Evolutionary conservation across 2,113 vertebrate genomes (phyloP).

Genomic region (Hucho hucho): DNA sequence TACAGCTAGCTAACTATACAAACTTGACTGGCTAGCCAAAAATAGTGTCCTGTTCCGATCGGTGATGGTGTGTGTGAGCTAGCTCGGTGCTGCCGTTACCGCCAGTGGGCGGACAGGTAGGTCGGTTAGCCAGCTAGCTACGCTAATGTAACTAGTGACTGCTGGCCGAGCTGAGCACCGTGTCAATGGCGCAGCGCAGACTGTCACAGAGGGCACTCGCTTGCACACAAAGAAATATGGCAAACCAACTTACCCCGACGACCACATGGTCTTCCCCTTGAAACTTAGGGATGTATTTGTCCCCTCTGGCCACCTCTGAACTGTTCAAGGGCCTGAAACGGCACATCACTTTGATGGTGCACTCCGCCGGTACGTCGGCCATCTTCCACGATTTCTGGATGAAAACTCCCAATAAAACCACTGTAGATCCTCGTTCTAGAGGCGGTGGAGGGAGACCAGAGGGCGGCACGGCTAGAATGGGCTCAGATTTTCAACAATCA

Average conservation of each 20-base stretch:
- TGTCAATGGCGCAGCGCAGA: slow-evolving; percentile 51
- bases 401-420: slow-evolving; percentile 56
- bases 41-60: too few species aligned
- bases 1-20: neutral
- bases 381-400: slow-evolving; percentile 78
- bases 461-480: slow-evolving; percentile 43
- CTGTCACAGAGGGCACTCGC: slow-evolving; percentile 19
- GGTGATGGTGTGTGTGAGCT: neutral
- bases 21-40: too few species aligned
- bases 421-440: slow-evolving; percentile 39
- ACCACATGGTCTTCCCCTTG: slow-evolving; percentile 85
- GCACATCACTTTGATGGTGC: slow-evolving; percentile 98
- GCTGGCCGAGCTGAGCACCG: slow-evolving; percentile 33
- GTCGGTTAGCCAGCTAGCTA: slow-evolving; percentile 12
- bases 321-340: slow-evolving; percentile 94
- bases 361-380: slow-evolving; percentile 93
- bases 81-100: neutral
- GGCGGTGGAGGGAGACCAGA: slow-evolving; percentile 30
- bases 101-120: slow-evolving; percentile 41
- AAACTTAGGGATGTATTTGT: slow-evolving; percentile 88
- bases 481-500: slow-evolving; percentile 22
- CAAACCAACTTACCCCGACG: slow-evolving; percentile 79
- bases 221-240: neutral
- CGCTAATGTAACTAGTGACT: slow-evolving; percentile 44
- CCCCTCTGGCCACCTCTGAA: slow-evolving; percentile 86